A percentile compares a stretch with the other conserved stretches of the same genome.
These are phyloP conservation scores for Trachops cirrhosus DNA, from an alignment of 2,797 vertebrate species.

Conservation along the genomic window DNA sequence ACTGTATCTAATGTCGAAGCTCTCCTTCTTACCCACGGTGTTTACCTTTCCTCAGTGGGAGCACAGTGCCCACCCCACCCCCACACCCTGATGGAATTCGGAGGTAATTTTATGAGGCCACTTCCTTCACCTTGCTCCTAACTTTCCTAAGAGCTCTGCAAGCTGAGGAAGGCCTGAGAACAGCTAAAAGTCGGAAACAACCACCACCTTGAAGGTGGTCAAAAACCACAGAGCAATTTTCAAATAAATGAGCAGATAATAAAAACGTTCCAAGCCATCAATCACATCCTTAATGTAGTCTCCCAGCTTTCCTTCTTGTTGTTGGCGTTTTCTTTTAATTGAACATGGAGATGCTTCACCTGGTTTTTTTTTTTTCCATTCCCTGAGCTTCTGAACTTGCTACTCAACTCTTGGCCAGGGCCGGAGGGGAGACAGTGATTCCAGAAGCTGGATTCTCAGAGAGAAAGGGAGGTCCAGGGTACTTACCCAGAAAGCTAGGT, in stretches of 20 bases:
- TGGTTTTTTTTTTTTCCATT: neutral
- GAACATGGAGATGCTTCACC: neutral
- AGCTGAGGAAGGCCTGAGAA: neutral
- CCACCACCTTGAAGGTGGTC: neutral
- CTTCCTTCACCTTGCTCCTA: neutral
- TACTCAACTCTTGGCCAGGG: neutral
- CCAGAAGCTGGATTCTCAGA: neutral
- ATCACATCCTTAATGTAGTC: neutral
- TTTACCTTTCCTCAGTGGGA: neutral
- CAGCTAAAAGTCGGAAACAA: neutral
- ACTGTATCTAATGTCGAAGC: neutral
- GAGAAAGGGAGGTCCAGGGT: neutral
- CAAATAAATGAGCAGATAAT: neutral
- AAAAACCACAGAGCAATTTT: neutral
- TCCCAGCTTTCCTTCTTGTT: neutral
- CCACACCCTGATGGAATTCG: neutral
- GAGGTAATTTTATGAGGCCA: neutral
- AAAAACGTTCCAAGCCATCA: neutral
- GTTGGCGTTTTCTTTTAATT: neutral
- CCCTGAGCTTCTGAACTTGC: neutral
- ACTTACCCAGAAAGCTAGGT: neutral
- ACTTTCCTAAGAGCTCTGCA: neutral
- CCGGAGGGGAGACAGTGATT: neutral
- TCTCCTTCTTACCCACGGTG: neutral
- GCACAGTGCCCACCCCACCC: fast-evolving